Base-by-base conservation (phyloP, 2,113 vertebrate genomes). In the Paradoxurus hermaphroditus region DNA sequence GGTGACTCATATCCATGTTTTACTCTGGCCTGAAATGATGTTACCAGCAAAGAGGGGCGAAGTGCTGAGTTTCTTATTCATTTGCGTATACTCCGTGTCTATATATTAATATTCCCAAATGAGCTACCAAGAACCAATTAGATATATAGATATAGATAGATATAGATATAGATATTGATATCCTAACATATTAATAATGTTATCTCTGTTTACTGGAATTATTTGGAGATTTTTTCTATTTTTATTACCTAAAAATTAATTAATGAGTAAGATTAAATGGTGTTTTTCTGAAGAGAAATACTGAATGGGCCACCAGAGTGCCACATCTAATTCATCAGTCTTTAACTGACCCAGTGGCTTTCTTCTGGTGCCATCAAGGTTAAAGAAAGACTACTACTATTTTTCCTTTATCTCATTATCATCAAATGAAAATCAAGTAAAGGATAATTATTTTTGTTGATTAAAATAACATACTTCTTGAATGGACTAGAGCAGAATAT, bases 241-340 rank as follows among this genome's bases (percentile, higher is more conserved):
- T 96, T 96, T 13, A 27, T 91, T 72, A 62, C 59, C 31, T 78
- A 84, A 41, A 19, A 81, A 4, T 87, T 92, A 23, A 92, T 68
- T 41, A 91, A 3, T 44, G 31, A 86, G 31, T 86, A 82, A 67
- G 29, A 84, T 73, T 72, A 94, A 90, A 25, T 95, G 53, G 1
- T 68, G 12, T 82, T 51, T 92, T 56, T 91, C 49, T 78, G 41
- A 93, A 79, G 16, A 90, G 68, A 95, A 90, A 88, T 91, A 72
- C 7, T 63, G 19, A 92, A 18, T 90, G n/a, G 21, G 15, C 9
- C 8, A 15, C 12, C 21, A 67, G 51, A 81, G 16, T 51, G 83
- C 78, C 19, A 41, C 27, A 68, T 92, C 79, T 81, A 75, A 93
- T 46, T 23, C 3, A 41, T 73, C 8, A 85, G 23, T n/a, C 62